Evolutionary conservation across 37 sponge, comb jelly and placozoan species (phyloP), one percentile per base, ranked within the genome.

Genomic region (Diacarnus erythraeanus): DNA sequence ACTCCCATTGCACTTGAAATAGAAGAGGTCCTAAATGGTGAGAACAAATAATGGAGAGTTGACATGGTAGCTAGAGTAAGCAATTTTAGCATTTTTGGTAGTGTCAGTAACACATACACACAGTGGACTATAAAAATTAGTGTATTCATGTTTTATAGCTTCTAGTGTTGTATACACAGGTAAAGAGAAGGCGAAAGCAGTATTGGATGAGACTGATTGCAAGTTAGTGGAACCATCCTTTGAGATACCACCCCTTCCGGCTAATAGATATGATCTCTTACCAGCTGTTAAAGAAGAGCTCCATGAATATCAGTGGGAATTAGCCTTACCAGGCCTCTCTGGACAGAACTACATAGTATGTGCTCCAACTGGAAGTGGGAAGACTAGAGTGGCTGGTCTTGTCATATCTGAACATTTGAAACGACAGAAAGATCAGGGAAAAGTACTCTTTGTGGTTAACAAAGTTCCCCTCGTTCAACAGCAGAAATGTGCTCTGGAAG

Each of bases 331-430:
- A 26, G 91, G 87, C 8, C n/a, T 86, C 37, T 22, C 61, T 22
- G 87, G 91, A 69, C 70, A 74, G 37, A 91, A 86, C 70, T 91
- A 83, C 83, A 86, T 91, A 38, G 67, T 91, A 21, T 77, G 78
- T 65, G 87, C 91, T 37, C 91, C 87, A 30, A 91, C 91, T 18
- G 91, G 91, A 68, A 75, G 83, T 42, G 91, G 91, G 2, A 91
- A 91, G 61, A 91, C 91, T 0, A 41, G 75, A 1, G 83, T 91
- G 2, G 91, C 91, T 27, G 83, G 77, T 26, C 69, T 85, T 6
- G 71, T 91, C 57, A 83, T 91, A 26, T 76, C 60, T 23, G 51
- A 86, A 20, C 87, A 91, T 40, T 64, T 91, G 20, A 41, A 72
- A 41, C 38, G 38, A 41, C 30, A 1, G 33, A 21, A 77, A 17